Percentiles rank a stretch among this genome's conserved stretches.
phyloP scores from a whole-genome alignment of 2,888 invertebrate species.

The Apamea epomidion region DNA sequence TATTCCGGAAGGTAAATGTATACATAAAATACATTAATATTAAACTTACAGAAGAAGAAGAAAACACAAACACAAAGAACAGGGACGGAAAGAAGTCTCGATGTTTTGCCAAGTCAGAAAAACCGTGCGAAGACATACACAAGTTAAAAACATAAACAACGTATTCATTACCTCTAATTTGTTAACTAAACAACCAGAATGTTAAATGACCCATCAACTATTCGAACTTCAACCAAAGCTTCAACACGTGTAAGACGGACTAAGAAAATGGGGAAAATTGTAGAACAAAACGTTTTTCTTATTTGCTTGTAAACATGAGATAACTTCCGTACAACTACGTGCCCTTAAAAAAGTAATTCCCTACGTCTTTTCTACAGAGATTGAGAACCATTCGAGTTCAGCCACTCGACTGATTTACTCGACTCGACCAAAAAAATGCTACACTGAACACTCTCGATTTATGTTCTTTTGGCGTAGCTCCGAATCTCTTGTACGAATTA shows the following conservation, averaged over 20 bases:
- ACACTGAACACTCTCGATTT: constrained; percentile 37
- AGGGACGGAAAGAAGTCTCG: not conserved
- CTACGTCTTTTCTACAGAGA: constrained; percentile 36
- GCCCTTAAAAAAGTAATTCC: constrained; percentile 39
- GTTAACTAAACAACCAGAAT: constrained; percentile 17
- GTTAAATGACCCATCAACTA: not conserved
- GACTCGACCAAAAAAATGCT: constrained; percentile 49
- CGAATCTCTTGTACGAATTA: constrained; percentile 34
- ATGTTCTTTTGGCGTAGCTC: constrained; percentile 38
- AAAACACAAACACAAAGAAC: too few species aligned
- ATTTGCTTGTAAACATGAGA: constrained; percentile 48
- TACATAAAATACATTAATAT: not conserved
- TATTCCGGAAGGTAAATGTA: not conserved
- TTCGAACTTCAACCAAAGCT: constrained; percentile 12
- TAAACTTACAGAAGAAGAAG: too few species aligned
- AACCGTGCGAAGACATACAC: not conserved
- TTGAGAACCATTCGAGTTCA: constrained; percentile 58
- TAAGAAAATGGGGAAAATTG: constrained; percentile 37
- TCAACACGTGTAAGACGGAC: constrained; percentile 9
- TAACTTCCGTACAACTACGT: constrained; percentile 41
- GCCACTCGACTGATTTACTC: constrained; percentile 52
- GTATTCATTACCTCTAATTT: not conserved
- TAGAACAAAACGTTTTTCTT: constrained; percentile 19
- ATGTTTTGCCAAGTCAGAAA: not conserved
- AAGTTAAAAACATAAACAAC: not conserved